Percentiles rank a stretch among this genome's conserved stretches.
Evolutionary conservation across 2,888 invertebrate species (phyloP).

Genomic region (Anorthoa munda): DNA sequence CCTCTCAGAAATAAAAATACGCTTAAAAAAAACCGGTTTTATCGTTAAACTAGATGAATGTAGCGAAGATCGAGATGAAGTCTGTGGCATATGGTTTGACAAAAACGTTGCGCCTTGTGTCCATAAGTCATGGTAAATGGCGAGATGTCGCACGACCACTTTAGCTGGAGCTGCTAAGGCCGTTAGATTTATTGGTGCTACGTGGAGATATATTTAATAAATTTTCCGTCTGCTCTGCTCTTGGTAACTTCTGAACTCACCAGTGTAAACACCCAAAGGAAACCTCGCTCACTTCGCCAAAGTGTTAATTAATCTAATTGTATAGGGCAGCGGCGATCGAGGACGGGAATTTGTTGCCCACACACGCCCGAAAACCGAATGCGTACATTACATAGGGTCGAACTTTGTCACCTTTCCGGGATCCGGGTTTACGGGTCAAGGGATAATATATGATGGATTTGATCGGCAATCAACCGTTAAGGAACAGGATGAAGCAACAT

Average conservation of each 20-base stretch:
- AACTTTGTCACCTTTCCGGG: slow-evolving; percentile 68
- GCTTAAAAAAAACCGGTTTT: slow-evolving; percentile 17
- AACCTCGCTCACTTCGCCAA: slow-evolving; percentile 43
- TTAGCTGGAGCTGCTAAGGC: slow-evolving; percentile 75
- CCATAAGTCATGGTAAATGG: slow-evolving; percentile 79
- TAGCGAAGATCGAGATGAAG: slow-evolving; percentile 61
- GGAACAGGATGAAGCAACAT: slow-evolving; percentile 56
- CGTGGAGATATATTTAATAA: slow-evolving; percentile 79
- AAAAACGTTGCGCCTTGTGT: slow-evolving; percentile 76
- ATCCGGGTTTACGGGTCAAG: slow-evolving; percentile 63
- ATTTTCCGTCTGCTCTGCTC: slow-evolving; percentile 57
- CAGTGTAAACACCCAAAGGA: slow-evolving; percentile 30
- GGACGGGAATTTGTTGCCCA: slow-evolving; percentile 59
- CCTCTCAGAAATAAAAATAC: neutral
- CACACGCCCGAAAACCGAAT: slow-evolving; percentile 66
- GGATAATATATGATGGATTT: slow-evolving; percentile 68
- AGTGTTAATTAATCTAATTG: slow-evolving; percentile 68
- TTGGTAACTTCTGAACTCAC: slow-evolving; percentile 43
- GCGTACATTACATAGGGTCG: slow-evolving; percentile 54
- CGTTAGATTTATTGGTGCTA: slow-evolving; percentile 77
- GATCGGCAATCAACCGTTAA: slow-evolving; percentile 69
- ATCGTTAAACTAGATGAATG: slow-evolving; percentile 59
- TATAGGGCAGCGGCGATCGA: slow-evolving; percentile 58
- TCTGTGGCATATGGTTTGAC: slow-evolving; percentile 72
- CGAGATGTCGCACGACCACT: slow-evolving; percentile 76